Percentiles rank a stretch among this genome's conserved stretches.
Evolutionary conservation across 2,888 invertebrate species (phyloP).

Genomic region (Tipula vernalis): DNA sequence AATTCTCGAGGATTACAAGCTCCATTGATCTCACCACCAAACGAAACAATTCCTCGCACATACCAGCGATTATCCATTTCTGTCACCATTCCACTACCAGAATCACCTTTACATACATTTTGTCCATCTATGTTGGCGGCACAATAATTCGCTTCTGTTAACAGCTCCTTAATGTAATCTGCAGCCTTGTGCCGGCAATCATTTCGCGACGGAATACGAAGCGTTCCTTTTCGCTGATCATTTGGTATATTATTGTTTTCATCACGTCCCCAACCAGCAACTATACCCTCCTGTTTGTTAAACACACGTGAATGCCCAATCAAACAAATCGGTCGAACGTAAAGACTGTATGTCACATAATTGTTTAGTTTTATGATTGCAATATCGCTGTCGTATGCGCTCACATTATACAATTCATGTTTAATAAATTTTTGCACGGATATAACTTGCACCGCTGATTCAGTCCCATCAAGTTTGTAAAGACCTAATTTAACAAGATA

Average conservation of each 20-base stretch:
- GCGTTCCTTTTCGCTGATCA: not conserved
- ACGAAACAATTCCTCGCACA: constrained; percentile 18
- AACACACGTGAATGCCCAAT: not conserved
- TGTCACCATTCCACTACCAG: constrained; percentile 38
- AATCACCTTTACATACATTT: constrained; percentile 39
- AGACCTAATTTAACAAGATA: not conserved
- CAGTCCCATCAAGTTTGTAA: not conserved
- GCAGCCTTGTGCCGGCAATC: not conserved
- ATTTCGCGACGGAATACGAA: not conserved
- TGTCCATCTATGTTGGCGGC: not conserved
- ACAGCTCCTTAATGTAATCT: not conserved
- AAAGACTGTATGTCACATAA: not conserved
- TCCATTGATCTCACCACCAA: not conserved
- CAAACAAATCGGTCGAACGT: not conserved
- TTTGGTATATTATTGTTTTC: not conserved
- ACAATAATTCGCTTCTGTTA: not conserved
- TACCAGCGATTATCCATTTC: constrained; percentile 12
- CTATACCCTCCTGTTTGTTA: not conserved
- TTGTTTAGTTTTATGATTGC: not conserved
- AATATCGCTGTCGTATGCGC: not conserved
- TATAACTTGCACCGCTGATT: not conserved
- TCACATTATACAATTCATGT: not conserved
- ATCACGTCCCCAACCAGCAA: not conserved
- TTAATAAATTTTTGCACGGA: not conserved
- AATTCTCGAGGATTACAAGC: not conserved